A percentile compares a stretch with the other conserved stretches of the same genome.
Evolutionary conservation across 1,140 invertebrate species (phyloP).

Genomic region (Sinonovacula constricta): DNA sequence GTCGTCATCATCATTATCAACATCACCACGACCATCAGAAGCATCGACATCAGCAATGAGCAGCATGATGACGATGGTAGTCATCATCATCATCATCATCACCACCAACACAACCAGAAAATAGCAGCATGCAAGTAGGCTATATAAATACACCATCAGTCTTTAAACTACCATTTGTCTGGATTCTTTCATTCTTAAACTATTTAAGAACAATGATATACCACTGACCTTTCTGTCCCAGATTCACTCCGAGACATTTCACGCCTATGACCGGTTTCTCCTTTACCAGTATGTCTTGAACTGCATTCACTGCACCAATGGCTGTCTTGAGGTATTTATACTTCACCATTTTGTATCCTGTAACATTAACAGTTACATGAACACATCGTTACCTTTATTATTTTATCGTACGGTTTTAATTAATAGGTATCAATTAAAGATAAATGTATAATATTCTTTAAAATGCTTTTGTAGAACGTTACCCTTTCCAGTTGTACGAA

Average conservation of each 20-base stretch:
- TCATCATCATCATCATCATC: too few relatives aligned
- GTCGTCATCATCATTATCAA: too few relatives aligned
- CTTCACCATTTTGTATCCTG: slow-evolving; percentile 18
- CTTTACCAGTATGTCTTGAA: slow-evolving; percentile 92
- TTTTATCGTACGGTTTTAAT: too few relatives aligned
- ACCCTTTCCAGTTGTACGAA: too few relatives aligned
- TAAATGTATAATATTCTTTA: too few relatives aligned
- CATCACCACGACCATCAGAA: too few relatives aligned
- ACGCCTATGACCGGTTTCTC: slow-evolving; percentile 87
- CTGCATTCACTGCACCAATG: slow-evolving; percentile 37
- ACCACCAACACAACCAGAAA: background rate
- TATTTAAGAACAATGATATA: too few relatives aligned
- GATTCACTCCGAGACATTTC: slow-evolving; percentile 46
- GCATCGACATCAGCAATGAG: background rate
- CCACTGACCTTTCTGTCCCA: slow-evolving; percentile 47
- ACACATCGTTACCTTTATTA: too few relatives aligned
- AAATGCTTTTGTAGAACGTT: too few relatives aligned
- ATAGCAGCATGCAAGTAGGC: background rate
- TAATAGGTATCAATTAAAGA: too few relatives aligned
- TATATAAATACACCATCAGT: background rate
- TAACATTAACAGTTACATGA: too few relatives aligned
- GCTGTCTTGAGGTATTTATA: slow-evolving; percentile 41
- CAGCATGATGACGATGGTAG: background rate
- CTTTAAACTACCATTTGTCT: background rate
- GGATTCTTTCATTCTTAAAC: background rate